Evolutionary conservation across 1,140 invertebrate species (phyloP).

Genomic region (Eumeta japonica): DNA sequence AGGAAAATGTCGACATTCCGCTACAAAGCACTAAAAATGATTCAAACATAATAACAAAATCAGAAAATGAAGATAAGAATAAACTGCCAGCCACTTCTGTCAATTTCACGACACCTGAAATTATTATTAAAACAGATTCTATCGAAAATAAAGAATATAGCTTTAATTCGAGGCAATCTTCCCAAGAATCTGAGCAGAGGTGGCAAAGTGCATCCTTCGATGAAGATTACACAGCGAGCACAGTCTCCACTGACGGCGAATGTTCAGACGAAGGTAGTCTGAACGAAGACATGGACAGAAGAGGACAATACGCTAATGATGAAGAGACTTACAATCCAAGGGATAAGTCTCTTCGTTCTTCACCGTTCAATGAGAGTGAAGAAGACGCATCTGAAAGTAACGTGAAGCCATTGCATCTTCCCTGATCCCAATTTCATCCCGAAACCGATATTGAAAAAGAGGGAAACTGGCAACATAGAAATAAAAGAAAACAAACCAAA

Average conservation of each 20-base stretch:
- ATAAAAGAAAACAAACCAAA: slow-evolving; percentile 21
- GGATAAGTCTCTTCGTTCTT: slow-evolving; percentile 33
- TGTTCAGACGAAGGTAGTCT: slow-evolving; percentile 56
- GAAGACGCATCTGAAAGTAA: slow-evolving; percentile 59
- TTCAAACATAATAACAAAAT: slow-evolving; percentile 2
- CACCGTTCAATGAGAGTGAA: slow-evolving; percentile 28
- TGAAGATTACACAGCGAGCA: slow-evolving; percentile 63
- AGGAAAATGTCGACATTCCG: slow-evolving; percentile 37
- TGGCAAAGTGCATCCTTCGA: slow-evolving; percentile 54
- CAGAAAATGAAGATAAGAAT: background rate
- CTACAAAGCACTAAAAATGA: slow-evolving; percentile 12
- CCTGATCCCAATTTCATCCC: slow-evolving; percentile 67
- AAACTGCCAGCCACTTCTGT: background rate
- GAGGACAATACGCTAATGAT: slow-evolving; percentile 56
- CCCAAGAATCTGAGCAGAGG: slow-evolving; percentile 28
- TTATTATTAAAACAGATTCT: slow-evolving; percentile 34
- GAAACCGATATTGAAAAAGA: slow-evolving; percentile 71
- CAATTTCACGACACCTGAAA: slow-evolving; percentile 20
- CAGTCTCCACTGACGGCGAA: slow-evolving; percentile 53
- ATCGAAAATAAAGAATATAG: slow-evolving; percentile 26
- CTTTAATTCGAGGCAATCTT: slow-evolving; percentile 15
- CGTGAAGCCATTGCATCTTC: slow-evolving; percentile 57
- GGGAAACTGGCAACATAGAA: slow-evolving; percentile 22
- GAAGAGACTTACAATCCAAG: slow-evolving; percentile 70
- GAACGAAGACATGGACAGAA: slow-evolving; percentile 58